phyloP scores from a whole-genome alignment of 2,888 invertebrate species.

The Gnatocerus cornutus region DNA sequence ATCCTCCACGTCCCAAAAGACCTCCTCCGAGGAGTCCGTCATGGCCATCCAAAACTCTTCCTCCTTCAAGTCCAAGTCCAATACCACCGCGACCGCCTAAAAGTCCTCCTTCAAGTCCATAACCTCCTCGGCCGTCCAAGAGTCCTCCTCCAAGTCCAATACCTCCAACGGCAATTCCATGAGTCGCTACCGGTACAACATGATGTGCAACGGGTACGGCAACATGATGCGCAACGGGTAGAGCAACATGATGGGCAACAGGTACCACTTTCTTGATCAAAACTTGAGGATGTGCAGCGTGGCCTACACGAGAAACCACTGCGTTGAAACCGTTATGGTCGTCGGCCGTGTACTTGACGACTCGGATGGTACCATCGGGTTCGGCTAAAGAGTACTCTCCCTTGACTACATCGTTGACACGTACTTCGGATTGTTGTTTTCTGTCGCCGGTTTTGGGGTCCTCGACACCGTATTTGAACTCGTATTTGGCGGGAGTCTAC shows the following conservation, averaged over 20 bases:
- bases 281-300: conserved; percentile 59
- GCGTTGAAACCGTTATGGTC: conserved; percentile 78
- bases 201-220: conserved; percentile 4
- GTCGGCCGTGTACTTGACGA: conserved; percentile 78
- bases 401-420: conserved; percentile 76
- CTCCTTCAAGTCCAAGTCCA: conserved; percentile 1
- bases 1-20: conserved; percentile 13
- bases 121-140: background rate
- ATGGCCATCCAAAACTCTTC: background rate
- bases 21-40: background rate
- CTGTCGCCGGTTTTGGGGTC: conserved; percentile 76
- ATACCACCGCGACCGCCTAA: conserved; percentile 8
- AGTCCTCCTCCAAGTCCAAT: conserved; percentile 12
- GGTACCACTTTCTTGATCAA: conserved; percentile 36
- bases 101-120: conserved; percentile 13
- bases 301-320: conserved; percentile 73
- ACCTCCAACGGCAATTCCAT: conserved; percentile 14
- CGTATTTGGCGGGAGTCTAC: conserved; percentile 75
- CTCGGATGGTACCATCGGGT: conserved; percentile 77
- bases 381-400: conserved; percentile 78
- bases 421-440: conserved; percentile 73
- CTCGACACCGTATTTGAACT: conserved; percentile 74
- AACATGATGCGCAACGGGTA: conserved; percentile 11
- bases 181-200: conserved; percentile 1
- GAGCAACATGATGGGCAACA: conserved; percentile 26